Evolutionary conservation across 2,797 vertebrate genomes (phyloP), one percentile per base, ranked within the genome.

Genomic region (Melanotaenia parkinsoni): DNA sequence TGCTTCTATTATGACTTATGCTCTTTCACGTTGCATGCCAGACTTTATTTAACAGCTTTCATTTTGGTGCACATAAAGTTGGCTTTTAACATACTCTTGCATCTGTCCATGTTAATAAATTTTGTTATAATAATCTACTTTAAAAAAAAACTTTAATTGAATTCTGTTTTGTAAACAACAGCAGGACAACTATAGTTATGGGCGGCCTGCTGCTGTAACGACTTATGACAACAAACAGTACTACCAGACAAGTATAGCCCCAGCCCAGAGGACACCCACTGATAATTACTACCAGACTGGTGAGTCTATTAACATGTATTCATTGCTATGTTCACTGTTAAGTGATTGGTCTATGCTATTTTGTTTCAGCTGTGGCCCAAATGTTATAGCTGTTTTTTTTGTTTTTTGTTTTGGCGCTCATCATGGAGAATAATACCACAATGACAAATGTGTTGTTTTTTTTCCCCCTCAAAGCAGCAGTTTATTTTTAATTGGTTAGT

Each of bases 211-310:
- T 2, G 71, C 90, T 14, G 80, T 88, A 50, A 92, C 91, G 0
- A 90, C 74, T 63, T 92, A 83, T 0, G 91, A 95, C 63, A 95
- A 90, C 63, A 93, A 94, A 69, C 92, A 90, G 75, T 91, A 84
- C 87, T 93, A 91, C 71, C 94, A 91, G 79, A 89, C 93, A 0
- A 93, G 83, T 35, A 89, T 90, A 64, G 62, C 89, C 4, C 76
- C 90, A 0, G 90, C 92, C 50, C 93, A 93, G 78, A 83, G 79
- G 53, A 86, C 90, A 0, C 84, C 90, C 9, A 54, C 86, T 0
- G 94, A 92, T 35, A 82, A 81, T 0, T 93, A 89, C 81, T 94
- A 93, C 87, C 94, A 94, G 74, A 90, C 93, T 63, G 92, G 95
- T 94, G 71, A 82, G 91, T 60, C 54, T 2, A 0, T 33, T 71